phyloP scores from a whole-genome alignment of 2,888 invertebrate species.

The Nemapogon koenigi region DNA sequence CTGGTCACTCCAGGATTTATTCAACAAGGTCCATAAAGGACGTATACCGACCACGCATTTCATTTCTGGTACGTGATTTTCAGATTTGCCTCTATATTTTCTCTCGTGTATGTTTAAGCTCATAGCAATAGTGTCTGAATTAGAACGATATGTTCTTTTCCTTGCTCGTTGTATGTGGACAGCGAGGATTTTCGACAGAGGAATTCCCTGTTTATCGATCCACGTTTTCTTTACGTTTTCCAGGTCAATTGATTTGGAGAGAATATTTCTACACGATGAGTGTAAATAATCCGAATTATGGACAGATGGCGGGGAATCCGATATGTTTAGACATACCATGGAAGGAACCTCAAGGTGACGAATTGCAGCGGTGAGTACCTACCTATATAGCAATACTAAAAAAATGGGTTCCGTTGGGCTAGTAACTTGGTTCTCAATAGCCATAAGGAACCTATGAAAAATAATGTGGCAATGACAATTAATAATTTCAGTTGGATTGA shows the following conservation, averaged over 20 bases:
- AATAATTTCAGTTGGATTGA: constrained; percentile 67
- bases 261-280: constrained; percentile 84
- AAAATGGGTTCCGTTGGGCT: neutral
- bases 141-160: too few species aligned
- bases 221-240: constrained; percentile 22
- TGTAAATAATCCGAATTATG: constrained; percentile 72
- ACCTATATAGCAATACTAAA: neutral
- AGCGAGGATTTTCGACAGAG: neutral
- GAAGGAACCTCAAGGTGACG: constrained; percentile 57
- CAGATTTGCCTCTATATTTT: neutral
- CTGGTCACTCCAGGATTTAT: constrained; percentile 73
- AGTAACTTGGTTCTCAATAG: too few species aligned
- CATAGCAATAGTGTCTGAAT: too few species aligned
- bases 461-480: too few species aligned
- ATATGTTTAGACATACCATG: constrained; percentile 77
- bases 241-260: constrained; percentile 76
- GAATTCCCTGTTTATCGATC: too few species aligned
- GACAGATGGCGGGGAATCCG: constrained; percentile 71
- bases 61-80: constrained; percentile 36
- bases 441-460: too few species aligned
- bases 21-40: constrained; percentile 60
- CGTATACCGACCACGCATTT: constrained; percentile 36
- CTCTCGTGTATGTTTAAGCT: neutral
- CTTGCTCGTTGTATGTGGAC: neutral
- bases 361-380: constrained; percentile 43